phyloP scores from a whole-genome alignment of 2,113 vertebrate genomes.

The Herpailurus yagouaroundi region DNA sequence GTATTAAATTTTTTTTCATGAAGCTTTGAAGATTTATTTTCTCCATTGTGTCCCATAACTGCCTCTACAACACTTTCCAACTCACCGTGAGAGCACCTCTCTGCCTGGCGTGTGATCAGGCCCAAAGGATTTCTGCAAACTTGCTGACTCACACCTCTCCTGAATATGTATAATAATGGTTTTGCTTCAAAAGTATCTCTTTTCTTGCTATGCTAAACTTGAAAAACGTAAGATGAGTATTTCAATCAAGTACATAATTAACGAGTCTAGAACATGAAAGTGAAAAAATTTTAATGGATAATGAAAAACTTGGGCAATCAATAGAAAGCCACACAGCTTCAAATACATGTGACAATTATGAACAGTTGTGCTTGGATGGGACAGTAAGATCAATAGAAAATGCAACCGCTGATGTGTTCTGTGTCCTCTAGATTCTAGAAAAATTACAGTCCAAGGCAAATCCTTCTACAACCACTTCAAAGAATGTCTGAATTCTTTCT shows the following conservation, averaged over 20 bases:
- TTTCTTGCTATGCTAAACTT: background rate
- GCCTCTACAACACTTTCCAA: background rate
- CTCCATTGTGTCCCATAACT: background rate
- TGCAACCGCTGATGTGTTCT: background rate
- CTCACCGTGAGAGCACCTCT: background rate
- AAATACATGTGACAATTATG: background rate
- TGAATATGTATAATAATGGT: background rate
- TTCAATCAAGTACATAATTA: constrained; percentile 13
- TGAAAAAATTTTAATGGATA: background rate
- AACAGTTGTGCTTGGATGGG: background rate
- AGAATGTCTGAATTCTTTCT: constrained; percentile 29
- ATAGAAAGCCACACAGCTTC: background rate
- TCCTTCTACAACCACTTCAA: constrained; percentile 33
- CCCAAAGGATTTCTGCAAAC: background rate
- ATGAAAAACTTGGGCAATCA: background rate
- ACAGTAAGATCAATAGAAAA: background rate
- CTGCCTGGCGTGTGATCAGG: background rate
- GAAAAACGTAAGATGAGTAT: background rate
- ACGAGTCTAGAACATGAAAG: background rate
- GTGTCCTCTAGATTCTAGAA: background rate
- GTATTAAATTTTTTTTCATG: constrained; percentile 10
- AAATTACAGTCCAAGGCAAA: constrained; percentile 8
- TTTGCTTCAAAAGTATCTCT: background rate
- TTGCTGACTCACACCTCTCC: background rate
- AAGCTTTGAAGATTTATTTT: background rate